Evolutionary conservation across 2,797 vertebrate species (phyloP).

Genomic region (Allobates femoralis): DNA sequence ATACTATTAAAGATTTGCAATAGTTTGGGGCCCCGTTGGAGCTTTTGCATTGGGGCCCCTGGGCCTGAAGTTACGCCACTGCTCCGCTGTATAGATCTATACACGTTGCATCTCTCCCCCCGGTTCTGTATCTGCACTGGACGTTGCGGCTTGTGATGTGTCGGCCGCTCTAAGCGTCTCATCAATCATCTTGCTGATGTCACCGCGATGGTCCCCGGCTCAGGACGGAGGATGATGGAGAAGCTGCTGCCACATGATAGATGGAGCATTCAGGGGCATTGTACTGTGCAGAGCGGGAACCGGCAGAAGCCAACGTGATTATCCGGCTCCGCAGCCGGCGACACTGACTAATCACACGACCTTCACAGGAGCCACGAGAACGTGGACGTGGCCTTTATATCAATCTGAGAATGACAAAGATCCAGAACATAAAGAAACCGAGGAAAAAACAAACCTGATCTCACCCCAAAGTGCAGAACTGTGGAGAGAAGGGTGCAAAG

Average conservation of each 20-base stretch:
- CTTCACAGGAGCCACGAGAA: constrained; percentile 40
- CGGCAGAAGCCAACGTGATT: not conserved
- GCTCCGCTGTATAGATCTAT: too few species aligned
- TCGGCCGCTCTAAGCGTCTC: not conserved
- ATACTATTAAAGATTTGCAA: too few species aligned
- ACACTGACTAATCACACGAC: constrained; percentile 50
- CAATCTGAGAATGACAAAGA: too few species aligned
- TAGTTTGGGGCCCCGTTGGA: too few species aligned
- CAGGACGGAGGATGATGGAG: not conserved
- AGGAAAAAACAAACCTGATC: too few species aligned
- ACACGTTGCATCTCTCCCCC: too few species aligned
- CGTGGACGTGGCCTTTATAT: not conserved
- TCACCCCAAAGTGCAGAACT: too few species aligned
- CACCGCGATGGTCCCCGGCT: not conserved
- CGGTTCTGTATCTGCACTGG: too few species aligned
- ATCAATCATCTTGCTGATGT: constrained; percentile 8
- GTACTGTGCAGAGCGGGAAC: not conserved
- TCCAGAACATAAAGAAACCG: not conserved
- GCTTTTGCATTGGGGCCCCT: too few species aligned
- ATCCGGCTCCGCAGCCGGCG: constrained; percentile 6
- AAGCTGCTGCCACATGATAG: not conserved
- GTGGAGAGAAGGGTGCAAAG: too few species aligned
- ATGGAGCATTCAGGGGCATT: not conserved
- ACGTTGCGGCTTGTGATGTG: not conserved
- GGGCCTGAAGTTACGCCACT: too few species aligned